phyloP scores from a whole-genome alignment of 2,797 vertebrate species.

The Hybognathus amarus region DNA sequence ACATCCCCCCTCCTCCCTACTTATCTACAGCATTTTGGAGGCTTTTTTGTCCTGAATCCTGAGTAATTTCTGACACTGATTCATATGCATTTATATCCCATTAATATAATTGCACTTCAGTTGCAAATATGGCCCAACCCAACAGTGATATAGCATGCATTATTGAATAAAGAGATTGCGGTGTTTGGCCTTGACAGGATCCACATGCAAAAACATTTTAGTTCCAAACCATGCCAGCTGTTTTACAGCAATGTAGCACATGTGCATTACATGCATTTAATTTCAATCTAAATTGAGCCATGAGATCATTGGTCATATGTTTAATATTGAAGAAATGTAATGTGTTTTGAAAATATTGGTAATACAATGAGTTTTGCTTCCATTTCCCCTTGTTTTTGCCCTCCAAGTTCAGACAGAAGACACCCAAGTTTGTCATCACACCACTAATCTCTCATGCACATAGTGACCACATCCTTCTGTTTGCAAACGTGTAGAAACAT shows the following conservation, averaged over 20 bases:
- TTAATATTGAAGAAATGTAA: neutral
- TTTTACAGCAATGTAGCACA: neutral
- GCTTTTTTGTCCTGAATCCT: neutral
- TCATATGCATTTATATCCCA: neutral
- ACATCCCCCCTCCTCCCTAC: no score
- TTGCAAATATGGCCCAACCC: neutral
- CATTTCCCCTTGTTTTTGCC: neutral
- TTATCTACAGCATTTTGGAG: neutral
- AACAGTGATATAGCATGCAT: neutral
- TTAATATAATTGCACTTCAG: neutral
- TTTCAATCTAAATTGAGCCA: neutral
- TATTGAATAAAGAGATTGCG: neutral
- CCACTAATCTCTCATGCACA: conserved; percentile 17
- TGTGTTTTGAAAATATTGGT: neutral
- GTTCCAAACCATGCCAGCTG: neutral
- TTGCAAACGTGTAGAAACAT: neutral
- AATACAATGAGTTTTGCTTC: neutral
- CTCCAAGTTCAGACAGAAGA: conserved; percentile 6
- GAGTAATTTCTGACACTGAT: neutral
- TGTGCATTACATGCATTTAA: neutral
- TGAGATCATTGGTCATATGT: neutral
- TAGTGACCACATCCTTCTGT: conserved; percentile 16
- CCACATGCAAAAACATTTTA: neutral
- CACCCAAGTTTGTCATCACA: neutral
- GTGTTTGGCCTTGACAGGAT: conserved; percentile 10